Evolutionary conservation across 2,797 vertebrate species (phyloP), one percentile per base, ranked within the genome.

Genomic region (Lagorchestes hirsutus): DNA sequence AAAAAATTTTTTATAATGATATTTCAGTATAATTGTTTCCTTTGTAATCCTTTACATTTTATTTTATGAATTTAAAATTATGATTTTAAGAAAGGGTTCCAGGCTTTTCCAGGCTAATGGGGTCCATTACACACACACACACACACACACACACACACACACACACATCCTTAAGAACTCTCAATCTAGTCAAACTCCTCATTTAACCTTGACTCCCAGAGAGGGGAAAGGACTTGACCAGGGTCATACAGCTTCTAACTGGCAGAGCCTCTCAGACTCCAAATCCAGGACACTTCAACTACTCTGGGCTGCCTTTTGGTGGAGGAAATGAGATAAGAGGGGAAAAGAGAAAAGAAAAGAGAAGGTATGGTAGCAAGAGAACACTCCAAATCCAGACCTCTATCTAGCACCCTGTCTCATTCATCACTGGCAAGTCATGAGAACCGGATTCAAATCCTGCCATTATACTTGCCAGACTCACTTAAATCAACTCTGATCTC

Each of bases 401-500:
- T 74, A 22, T 40, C 14, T 82, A 40, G 5, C 34, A 18, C 14
- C 18, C 6, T 82, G 16, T n/a, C 67, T 82, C 6, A 82, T 82
- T 82, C n/a, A 24, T 82, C 2, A 14, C 14, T 5, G 6, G 34
- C 12, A 67, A 40, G 67, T 82, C 62, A 46, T n/a, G n/a, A 82
- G n/a, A 82, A 2, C 31, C 0, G 1, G n/a, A 29, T 54, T 92
- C 28, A n/a, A 29, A 56, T 14, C 82, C 1, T 8, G 31, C 62
- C n/a, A n/a, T 95, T 62, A 46, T 24, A 27, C 62, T 31, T 54
- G 57, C 58, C 52, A 74, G 87, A 91, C 31, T 62, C 92, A 34
- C 14, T 54, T 55, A 10, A 91, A 93, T 31, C 54, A 40, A 95
- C 96, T 98, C 93, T 93, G 96, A 95, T 93, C 93, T 22, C 0